Conservation (phyloP, 2,888 invertebrate species). For the Cryptus viduatorius region DNA sequence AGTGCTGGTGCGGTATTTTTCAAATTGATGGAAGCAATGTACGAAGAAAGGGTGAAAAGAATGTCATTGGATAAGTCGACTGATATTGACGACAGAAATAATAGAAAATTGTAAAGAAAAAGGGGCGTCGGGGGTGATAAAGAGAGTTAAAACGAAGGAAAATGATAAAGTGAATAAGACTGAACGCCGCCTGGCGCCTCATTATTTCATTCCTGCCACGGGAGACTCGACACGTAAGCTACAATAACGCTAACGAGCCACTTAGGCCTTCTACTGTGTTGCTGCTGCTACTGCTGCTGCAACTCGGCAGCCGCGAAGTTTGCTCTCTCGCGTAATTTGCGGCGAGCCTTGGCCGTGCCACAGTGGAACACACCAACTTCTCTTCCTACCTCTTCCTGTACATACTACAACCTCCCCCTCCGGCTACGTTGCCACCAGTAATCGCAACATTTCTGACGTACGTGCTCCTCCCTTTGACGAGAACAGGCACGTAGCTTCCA, state of each 20-base stretch:
- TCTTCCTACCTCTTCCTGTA: conserved; percentile 20
- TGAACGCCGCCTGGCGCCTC: conserved; percentile 52
- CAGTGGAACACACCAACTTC: conserved; percentile 17
- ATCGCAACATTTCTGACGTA: conserved; percentile 58
- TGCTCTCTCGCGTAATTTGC: conserved; percentile 66
- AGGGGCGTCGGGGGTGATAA: not conserved
- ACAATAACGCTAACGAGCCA: conserved; percentile 70
- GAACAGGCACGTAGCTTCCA: conserved; percentile 23
- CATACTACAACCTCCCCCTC: conserved; percentile 21
- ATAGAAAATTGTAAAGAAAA: not conserved
- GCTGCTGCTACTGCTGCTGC: conserved; percentile 53
- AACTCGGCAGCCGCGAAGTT: conserved; percentile 62
- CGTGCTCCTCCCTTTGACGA: conserved; percentile 41
- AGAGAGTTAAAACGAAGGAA: conserved; percentile 27
- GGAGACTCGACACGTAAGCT: conserved; percentile 61
- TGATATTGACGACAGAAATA: not conserved
- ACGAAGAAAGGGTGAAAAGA: not conserved
- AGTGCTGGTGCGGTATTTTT: not conserved
- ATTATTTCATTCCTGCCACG: conserved; percentile 58
- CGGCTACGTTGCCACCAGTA: conserved; percentile 36
- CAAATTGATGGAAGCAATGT: not conserved
- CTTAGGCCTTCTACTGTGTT: conserved; percentile 64
- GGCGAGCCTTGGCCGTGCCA: conserved; percentile 37
- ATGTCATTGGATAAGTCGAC: not conserved
- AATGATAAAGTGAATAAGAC: conserved; percentile 45